Conservation (phyloP, 1,140 invertebrate species). For the Solenopsis fugax region DNA sequence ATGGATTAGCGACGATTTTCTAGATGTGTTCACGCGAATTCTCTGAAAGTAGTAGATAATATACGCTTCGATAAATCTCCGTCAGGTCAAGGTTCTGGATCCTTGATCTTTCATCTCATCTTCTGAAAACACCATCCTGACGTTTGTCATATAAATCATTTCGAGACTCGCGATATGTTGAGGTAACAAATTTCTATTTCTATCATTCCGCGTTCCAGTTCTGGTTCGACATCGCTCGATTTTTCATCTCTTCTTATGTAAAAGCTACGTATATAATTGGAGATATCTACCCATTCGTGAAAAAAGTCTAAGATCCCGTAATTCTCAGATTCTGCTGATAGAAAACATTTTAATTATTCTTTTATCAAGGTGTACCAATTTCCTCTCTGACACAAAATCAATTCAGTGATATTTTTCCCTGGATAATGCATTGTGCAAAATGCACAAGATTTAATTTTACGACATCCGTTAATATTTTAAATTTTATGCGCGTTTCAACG, state of each 20-base stretch:
- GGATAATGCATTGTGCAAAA: too few relatives aligned
- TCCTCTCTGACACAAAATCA: background rate
- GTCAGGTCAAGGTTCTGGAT: slow-evolving; percentile 20
- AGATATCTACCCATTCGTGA: background rate
- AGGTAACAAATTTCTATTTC: slow-evolving; percentile 35
- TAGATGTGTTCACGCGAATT: background rate
- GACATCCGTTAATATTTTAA: background rate
- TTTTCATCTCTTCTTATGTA: slow-evolving; percentile 12
- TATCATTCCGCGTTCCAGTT: slow-evolving; percentile 2
- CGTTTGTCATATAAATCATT: slow-evolving; percentile 36
- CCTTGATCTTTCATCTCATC: slow-evolving; percentile 9
- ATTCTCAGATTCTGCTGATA: background rate
- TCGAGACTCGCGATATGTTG: slow-evolving; percentile 12
- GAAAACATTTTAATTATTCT: slow-evolving; percentile 7
- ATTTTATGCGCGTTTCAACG: background rate
- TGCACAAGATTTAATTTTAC: background rate
- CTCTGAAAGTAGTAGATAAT: background rate
- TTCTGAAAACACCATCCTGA: background rate
- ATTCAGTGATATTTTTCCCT: background rate
- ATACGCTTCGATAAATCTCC: slow-evolving; percentile 7
- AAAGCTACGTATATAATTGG: slow-evolving; percentile 3
- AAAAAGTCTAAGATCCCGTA: background rate
- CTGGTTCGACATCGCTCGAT: slow-evolving; percentile 16
- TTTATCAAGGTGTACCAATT: slow-evolving; percentile 4
- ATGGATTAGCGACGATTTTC: slow-evolving; percentile 22